Evolutionary conservation across 2,113 vertebrate genomes (phyloP).

Genomic region (Cyanoramphus novaezelandiae): DNA sequence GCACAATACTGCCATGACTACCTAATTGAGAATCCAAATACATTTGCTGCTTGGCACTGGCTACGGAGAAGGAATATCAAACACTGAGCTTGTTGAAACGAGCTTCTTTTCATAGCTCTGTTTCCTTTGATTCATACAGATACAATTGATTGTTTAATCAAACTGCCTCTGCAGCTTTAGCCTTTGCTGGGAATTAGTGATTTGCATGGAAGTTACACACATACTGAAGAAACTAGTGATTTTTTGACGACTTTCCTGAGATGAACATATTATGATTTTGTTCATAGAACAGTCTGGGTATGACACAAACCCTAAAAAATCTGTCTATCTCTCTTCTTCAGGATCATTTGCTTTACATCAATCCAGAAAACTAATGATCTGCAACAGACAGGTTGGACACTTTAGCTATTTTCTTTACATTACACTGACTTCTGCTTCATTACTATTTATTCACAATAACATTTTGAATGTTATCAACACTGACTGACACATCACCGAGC

Average conservation of each 20-base stretch:
- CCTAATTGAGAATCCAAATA: background rate
- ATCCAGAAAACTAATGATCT: background rate
- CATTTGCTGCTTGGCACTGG: background rate
- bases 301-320: background rate
- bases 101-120: background rate
- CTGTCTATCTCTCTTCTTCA: background rate
- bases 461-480: background rate
- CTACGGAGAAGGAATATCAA: background rate
- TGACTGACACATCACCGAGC: background rate
- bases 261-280: background rate
- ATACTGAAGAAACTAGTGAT: background rate
- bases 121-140: background rate
- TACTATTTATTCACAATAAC: background rate
- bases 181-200: background rate
- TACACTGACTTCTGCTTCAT: background rate
- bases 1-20: background rate
- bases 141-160: background rate
- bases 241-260: background rate
- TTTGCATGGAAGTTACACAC: background rate
- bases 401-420: background rate
- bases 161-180: background rate
- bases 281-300: background rate
- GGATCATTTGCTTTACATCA: background rate
- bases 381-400: background rate
- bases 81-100: background rate